These are phyloP conservation scores for Dolichallabes microphthalmus DNA, from an alignment of 2,113 vertebrate genomes.

Conservation along the genomic window DNA sequence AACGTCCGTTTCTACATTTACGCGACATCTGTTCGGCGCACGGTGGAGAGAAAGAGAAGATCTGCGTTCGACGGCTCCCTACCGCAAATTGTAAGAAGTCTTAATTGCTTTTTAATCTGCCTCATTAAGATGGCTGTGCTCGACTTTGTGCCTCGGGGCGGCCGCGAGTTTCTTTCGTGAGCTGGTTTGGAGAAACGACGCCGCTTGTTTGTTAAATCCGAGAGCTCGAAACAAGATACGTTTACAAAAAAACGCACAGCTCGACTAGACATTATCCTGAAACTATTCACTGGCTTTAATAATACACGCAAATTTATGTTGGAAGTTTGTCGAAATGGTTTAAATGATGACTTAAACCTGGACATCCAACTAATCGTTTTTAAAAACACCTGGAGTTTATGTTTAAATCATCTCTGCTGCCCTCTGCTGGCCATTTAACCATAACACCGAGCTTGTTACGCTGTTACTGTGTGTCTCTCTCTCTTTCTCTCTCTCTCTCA, in stretches of 20 bases:
- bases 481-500: neutral
- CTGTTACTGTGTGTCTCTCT: conserved; percentile 22
- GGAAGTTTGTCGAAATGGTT: neutral
- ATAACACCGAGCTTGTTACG: neutral
- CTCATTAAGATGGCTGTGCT: conserved; percentile 38
- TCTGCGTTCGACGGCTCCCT: conserved; percentile 15
- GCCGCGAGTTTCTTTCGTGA: neutral
- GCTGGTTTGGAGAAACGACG: conserved; percentile 7
- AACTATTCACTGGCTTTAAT: neutral
- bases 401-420: neutral
- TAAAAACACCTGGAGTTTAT: neutral
- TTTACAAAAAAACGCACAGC: neutral
- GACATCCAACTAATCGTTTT: neutral
- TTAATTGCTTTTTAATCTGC: conserved; percentile 41
- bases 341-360: neutral
- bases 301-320: neutral
- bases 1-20: conserved; percentile 11
- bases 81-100: neutral
- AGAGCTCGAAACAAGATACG: too few species aligned
- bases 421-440: conserved; percentile 34
- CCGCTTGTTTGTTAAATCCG: neutral
- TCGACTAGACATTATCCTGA: neutral
- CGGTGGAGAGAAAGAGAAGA: conserved; percentile 13
- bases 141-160: neutral
- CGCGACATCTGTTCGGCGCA: conserved; percentile 22